Evolutionary conservation across 2,888 invertebrate species (phyloP).

Genomic region (Ametastegia equiseti): DNA sequence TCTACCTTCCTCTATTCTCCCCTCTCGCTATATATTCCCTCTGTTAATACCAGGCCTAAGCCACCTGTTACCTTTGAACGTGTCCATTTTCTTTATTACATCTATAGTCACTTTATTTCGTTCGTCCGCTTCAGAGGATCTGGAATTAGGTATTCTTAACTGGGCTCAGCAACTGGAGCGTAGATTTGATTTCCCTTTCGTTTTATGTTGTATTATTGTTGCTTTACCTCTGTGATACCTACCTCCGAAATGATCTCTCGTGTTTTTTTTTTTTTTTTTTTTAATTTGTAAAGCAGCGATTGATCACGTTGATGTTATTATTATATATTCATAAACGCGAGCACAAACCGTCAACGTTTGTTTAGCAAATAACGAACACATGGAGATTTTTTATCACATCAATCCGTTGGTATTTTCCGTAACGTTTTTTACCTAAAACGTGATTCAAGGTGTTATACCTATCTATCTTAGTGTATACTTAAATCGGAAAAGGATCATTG

Average conservation of each 20-base stretch:
- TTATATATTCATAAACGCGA: neutral
- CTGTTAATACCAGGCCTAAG: neutral
- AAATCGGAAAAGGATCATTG: too few relatives aligned
- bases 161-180: neutral
- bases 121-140: too few relatives aligned
- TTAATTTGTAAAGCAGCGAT: neutral
- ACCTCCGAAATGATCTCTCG: neutral
- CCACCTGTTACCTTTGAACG: conserved; percentile 45
- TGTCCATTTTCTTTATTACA: conserved; percentile 15
- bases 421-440: neutral
- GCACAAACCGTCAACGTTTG: neutral
- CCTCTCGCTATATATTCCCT: neutral
- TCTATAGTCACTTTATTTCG: neutral
- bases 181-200: conserved; percentile 12
- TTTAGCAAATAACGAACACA: conserved; percentile 13
- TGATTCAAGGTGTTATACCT: neutral
- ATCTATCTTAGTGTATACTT: too few relatives aligned
- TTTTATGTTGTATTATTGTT: neutral
- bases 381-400: conserved; percentile 7
- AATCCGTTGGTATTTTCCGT: neutral
- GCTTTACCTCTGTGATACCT: neutral
- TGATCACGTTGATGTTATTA: neutral
- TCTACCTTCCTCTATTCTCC: conserved; percentile 46
- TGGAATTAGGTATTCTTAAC: neutral
- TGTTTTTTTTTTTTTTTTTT: too few relatives aligned